Conservation (phyloP, 2,797 vertebrate genomes). For the Numenius phaeopus region DNA sequence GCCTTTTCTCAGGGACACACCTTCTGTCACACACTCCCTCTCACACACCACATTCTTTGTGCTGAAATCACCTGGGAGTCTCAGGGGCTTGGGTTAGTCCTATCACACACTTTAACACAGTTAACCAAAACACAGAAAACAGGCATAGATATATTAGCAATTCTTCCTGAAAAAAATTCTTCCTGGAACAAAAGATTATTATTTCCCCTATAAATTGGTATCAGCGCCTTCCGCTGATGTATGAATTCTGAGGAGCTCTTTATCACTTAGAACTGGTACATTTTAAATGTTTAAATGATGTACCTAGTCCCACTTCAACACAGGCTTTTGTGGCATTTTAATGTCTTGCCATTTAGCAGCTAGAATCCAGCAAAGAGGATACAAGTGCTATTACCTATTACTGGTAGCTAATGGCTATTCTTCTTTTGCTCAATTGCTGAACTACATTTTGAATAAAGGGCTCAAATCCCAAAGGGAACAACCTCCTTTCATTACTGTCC, state of each 20-base stretch:
- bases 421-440: not conserved
- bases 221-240: not conserved
- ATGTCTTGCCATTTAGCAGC: not conserved
- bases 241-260: not conserved
- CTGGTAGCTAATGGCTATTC: slow-evolving; percentile 14
- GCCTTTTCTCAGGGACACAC: not conserved
- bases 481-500: not conserved
- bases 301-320: not conserved
- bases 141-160: not conserved
- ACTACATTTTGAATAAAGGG: slow-evolving; percentile 7
- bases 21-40: not conserved
- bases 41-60: not conserved
- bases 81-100: not conserved
- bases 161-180: not conserved
- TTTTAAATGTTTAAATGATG: not conserved
- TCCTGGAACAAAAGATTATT: not conserved
- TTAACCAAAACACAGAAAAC: not conserved
- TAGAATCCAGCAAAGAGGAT: not conserved
- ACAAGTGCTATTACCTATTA: not conserved
- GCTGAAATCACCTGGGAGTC: not conserved
- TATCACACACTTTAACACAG: not conserved
- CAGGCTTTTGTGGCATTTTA: not conserved
- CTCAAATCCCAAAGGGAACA: not conserved
- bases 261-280: not conserved
- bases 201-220: not conserved